Base-by-base conservation (phyloP, 2,888 invertebrate genomes). In the Fissipunctia ypsillon region DNA sequence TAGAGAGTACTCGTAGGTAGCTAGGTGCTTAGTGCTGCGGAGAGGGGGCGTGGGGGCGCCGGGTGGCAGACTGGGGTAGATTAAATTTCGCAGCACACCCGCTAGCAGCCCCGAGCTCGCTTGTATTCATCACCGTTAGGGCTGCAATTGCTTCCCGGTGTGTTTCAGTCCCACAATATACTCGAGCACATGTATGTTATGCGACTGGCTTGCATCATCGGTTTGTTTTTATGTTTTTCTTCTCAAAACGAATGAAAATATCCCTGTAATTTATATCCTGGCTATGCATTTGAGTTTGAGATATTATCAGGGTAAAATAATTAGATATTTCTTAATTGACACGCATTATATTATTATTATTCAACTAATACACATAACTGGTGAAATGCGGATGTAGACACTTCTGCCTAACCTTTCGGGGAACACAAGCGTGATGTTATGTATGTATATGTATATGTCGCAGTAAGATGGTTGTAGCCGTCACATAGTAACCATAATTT, bases 11-110 rank as follows among this genome's bases (percentile, higher is more conserved):
- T n/a, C n/a, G 80, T 89, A 85, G 84, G 83, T 87, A 83, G 67
- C 78, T 84, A 85, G 79, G 68, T 87, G 85, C 81, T 88, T 86
- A 76, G 80, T 81, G 77, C 72, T 78, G 72, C 72, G 79, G 73
- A 81, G 89, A 88, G 83, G 83, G 84, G 87, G 81, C 68, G 87
- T 83, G 80, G 84, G 84, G 90, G 87, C 59, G 86, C 78, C 60
- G 80, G 94, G 94, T 81, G 94, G 94, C 88, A 95, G 95, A 95
- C 95, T 88, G 94, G 93, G 95, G 94, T 91, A 95, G 95, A 95
- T 95, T 95, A 94, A 94, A 95, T 96, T 95, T 95, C 93, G 94
- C 93, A 92, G 93, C 91, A 89, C 92, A 91, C 91, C 90, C 90
- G n/a, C 93, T 90, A 88, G 89, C 88, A 90, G 93, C 92, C 92